Evolutionary conservation across 2,113 vertebrate species (phyloP).

Genomic region (Reinhardtius hippoglossoides): DNA sequence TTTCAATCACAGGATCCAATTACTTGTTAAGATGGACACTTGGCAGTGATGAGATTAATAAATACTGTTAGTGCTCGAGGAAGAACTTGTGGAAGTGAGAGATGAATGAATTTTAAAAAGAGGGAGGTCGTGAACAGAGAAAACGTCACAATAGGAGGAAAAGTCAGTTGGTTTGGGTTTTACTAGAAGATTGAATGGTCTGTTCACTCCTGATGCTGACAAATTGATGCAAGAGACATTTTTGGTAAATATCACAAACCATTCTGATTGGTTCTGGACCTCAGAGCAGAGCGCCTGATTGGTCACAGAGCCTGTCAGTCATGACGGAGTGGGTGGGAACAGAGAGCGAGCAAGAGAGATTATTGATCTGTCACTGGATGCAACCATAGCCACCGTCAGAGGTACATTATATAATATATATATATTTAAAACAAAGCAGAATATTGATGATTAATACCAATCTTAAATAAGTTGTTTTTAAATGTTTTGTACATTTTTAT

Average conservation of each 20-base stretch:
- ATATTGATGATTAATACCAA: conserved; percentile 80
- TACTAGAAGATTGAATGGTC: conserved; percentile 26
- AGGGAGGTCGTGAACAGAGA: conserved; percentile 2
- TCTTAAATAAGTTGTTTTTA: conserved; percentile 84
- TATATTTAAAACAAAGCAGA: conserved; percentile 76
- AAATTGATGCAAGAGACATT: conserved; percentile 33
- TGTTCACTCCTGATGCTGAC: conserved; percentile 73
- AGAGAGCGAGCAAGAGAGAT: conserved; percentile 1
- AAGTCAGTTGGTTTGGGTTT: conserved; percentile 40
- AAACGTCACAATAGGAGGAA: not conserved
- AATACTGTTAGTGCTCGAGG: conserved; percentile 9
- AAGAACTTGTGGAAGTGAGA: not conserved
- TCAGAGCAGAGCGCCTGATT: conserved; percentile 48
- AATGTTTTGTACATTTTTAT: conserved; percentile 92
- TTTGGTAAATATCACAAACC: conserved; percentile 11
- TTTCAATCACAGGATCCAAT: conserved; percentile 17
- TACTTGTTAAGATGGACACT: conserved; percentile 60
- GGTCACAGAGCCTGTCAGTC: conserved; percentile 65
- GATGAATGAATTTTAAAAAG: not conserved
- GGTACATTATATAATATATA: conserved; percentile 59
- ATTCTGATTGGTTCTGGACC: conserved; percentile 45
- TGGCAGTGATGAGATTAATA: conserved; percentile 19
- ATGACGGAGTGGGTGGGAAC: conserved; percentile 65
- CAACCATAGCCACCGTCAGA: conserved; percentile 64
- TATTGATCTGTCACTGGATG: conserved; percentile 52